These are phyloP conservation scores for Cheilosia vulpina DNA, from an alignment of 2,888 invertebrate species.

Conservation along the genomic window DNA sequence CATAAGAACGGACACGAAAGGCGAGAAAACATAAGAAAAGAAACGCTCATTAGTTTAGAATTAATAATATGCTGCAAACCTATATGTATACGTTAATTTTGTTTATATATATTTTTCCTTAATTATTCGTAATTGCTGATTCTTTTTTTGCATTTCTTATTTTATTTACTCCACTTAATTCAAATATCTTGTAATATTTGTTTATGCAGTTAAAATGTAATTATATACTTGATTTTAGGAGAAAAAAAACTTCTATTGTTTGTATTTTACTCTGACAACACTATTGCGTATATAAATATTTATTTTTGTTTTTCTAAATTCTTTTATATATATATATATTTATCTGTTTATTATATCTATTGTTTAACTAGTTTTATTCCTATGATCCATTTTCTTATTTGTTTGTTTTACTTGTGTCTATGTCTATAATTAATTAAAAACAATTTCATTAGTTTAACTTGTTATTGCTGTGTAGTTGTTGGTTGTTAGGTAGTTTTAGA, in stretches of 20 bases:
- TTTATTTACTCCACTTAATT: conserved; percentile 56
- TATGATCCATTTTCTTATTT: conserved; percentile 54
- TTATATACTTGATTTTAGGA: conserved; percentile 42
- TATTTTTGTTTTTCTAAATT: conserved; percentile 52
- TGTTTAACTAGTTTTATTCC: conserved; percentile 69
- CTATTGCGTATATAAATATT: conserved; percentile 71
- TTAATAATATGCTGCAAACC: conserved; percentile 65
- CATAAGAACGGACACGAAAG: conserved; percentile 61
- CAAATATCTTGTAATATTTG: conserved; percentile 50
- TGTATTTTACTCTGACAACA: conserved; percentile 56
- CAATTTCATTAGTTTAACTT: conserved; percentile 52
- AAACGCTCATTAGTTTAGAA: conserved; percentile 52
- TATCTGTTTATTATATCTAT: conserved; percentile 64
- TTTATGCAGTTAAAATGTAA: conserved; percentile 52
- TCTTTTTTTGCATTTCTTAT: neutral
- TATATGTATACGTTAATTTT: conserved; percentile 57
- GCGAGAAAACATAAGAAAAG: conserved; percentile 23
- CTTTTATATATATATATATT: conserved; percentile 60
- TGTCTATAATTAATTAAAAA: conserved; percentile 55
- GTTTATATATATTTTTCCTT: conserved; percentile 30
- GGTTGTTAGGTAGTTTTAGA: conserved; percentile 9
- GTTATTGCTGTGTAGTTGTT: conserved; percentile 61
- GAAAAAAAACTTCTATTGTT: conserved; percentile 45
- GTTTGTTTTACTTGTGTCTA: conserved; percentile 25
- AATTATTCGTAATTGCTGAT: conserved; percentile 62